phyloP scores from a whole-genome alignment of 2,797 vertebrate genomes.

The Microcaecilia unicolor region DNA sequence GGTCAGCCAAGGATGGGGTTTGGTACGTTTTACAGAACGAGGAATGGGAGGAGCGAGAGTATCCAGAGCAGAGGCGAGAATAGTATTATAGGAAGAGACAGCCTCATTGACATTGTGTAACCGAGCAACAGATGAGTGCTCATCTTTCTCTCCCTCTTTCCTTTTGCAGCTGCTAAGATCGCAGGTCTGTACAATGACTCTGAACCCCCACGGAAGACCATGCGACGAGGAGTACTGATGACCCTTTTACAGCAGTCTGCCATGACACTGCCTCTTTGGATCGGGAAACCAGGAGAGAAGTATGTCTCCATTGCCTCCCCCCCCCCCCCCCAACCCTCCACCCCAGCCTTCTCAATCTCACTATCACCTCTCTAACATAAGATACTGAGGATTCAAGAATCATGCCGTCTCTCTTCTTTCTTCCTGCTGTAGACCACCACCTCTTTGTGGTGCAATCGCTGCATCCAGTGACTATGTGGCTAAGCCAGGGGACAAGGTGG shows the following conservation, averaged over 20 bases:
- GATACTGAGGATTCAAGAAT: no score
- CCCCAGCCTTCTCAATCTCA: not conserved
- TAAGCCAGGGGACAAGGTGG: conserved; percentile 86
- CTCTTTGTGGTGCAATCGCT: conserved; percentile 81
- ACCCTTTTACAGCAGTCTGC: conserved; percentile 87
- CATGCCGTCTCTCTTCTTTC: not conserved
- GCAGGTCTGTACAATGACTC: conserved; percentile 79
- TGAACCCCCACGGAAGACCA: conserved; percentile 82
- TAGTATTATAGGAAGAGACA: no score
- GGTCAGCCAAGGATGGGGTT: no score
- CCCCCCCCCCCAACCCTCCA: no score
- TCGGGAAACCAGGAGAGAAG: conserved; percentile 84
- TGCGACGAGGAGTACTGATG: conserved; percentile 86
- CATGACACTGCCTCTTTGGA: conserved; percentile 89
- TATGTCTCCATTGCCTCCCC: conserved; percentile 10
- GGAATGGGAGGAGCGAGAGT: no score
- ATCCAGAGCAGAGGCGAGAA: no score
- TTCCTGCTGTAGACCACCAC: conserved; percentile 60
- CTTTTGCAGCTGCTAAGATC: conserved; percentile 71
- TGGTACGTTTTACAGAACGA: no score
- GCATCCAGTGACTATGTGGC: conserved; percentile 86
- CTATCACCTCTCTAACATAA: no score
- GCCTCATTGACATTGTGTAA: no score
- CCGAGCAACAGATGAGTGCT: no score
- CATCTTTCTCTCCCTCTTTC: not conserved